A percentile compares a stretch with the other conserved stretches of the same genome.
Evolutionary conservation across 1,140 invertebrate genomes (phyloP).

Genomic region (Pantala flavescens): DNA sequence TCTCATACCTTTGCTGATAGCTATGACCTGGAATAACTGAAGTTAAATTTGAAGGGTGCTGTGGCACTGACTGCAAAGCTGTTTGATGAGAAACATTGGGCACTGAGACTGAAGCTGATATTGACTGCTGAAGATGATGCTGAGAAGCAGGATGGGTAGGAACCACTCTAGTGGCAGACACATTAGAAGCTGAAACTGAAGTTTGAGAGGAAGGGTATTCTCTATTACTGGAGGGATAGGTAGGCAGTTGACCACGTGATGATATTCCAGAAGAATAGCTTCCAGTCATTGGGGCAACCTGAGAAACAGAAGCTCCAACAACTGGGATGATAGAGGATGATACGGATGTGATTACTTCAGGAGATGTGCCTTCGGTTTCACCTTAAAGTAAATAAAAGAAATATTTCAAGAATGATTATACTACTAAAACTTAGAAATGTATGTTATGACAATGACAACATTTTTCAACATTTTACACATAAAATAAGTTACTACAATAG

Average conservation of each 20-base stretch:
- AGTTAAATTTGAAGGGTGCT: not conserved
- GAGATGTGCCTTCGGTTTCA: not conserved
- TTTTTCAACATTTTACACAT: too few species aligned
- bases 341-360: not conserved
- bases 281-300: not conserved
- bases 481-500: too few species aligned
- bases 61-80: not conserved
- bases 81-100: not conserved
- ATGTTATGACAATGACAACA: not conserved
- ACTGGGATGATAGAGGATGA: conserved; percentile 6
- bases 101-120: not conserved
- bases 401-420: not conserved
- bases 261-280: not conserved
- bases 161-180: not conserved
- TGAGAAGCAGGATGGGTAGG: conserved; percentile 10
- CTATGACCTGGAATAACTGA: not conserved
- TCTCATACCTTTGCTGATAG: conserved; percentile 9
- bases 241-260: not conserved
- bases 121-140: not conserved
- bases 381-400: not conserved
- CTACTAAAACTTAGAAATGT: not conserved
- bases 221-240: not conserved
- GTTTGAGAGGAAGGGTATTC: not conserved
- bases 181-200: not conserved
- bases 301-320: conserved; percentile 7